These are phyloP conservation scores for Siphamia tubifer DNA, from an alignment of 2,113 vertebrate genomes.

Conservation along the genomic window DNA sequence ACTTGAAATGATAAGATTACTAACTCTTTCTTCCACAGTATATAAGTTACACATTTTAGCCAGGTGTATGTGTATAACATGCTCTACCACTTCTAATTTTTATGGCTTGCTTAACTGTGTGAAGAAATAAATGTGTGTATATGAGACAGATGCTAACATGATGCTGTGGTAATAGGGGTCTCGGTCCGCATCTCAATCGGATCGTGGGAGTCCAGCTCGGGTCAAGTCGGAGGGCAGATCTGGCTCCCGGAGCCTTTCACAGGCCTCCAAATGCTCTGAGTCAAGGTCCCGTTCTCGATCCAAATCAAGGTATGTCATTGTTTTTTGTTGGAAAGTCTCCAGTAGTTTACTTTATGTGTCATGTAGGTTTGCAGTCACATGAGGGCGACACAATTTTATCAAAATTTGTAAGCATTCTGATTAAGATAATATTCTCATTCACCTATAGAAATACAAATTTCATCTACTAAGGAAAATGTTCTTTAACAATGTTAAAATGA, in stretches of 20 bases:
- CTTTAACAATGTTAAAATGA: too few species aligned
- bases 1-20: slow-evolving; percentile 49
- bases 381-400: too few species aligned
- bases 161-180: slow-evolving; percentile 89
- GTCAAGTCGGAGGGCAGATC: slow-evolving; percentile 92
- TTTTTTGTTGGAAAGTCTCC: too few species aligned
- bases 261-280: slow-evolving; percentile 87
- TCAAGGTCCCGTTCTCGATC: slow-evolving; percentile 90
- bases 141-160: slow-evolving; percentile 53
- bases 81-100: slow-evolving; percentile 5
- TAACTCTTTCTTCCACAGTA: slow-evolving; percentile 74
- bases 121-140: slow-evolving; percentile 14
- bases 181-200: slow-evolving; percentile 92
- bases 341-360: too few species aligned
- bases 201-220: slow-evolving; percentile 88
- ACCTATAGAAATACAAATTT: too few species aligned
- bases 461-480: too few species aligned
- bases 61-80: slow-evolving; percentile 39
- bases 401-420: too few species aligned
- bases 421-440: too few species aligned
- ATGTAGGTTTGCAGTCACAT: too few species aligned
- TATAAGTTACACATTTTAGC: slow-evolving; percentile 42
- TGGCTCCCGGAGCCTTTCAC: slow-evolving; percentile 87
- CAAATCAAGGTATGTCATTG: slow-evolving; percentile 86
- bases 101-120: slow-evolving; percentile 16